Evolutionary conservation across 92 coral and sea anemone genomes (phyloP).

Genomic region (Metridium senile): DNA sequence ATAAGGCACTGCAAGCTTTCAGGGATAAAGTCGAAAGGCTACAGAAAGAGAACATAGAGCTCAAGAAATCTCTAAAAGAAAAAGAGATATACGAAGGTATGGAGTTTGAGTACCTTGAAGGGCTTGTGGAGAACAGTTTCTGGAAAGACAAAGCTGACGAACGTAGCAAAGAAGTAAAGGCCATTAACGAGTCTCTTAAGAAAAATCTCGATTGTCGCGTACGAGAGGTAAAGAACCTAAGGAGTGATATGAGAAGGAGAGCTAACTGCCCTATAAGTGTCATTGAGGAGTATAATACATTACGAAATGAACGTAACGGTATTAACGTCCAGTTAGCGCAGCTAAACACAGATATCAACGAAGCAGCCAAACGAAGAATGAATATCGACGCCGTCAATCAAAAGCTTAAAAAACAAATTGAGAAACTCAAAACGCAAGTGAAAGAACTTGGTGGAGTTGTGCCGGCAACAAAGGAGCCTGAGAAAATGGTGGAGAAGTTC

Average conservation of each 20-base stretch:
- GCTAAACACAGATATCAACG: not conserved
- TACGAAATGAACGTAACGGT: not conserved
- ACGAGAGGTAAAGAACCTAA: not conserved
- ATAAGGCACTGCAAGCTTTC: not conserved
- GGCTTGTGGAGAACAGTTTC: not conserved
- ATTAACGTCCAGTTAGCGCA: not conserved
- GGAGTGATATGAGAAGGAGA: not conserved
- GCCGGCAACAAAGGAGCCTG: not conserved
- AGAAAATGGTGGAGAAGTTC: not conserved
- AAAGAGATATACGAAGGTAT: not conserved
- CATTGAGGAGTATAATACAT: not conserved
- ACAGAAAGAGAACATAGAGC: not conserved
- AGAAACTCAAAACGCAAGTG: not conserved
- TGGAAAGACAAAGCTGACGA: not conserved
- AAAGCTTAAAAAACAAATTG: not conserved
- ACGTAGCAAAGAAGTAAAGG: not conserved
- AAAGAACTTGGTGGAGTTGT: not conserved
- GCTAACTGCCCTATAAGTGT: not conserved
- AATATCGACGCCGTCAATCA: not conserved
- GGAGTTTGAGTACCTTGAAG: conserved; percentile 1
- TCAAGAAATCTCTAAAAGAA: not conserved
- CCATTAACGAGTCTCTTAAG: not conserved
- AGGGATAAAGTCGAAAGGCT: not conserved
- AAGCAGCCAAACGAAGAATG: not conserved
- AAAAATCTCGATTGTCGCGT: not conserved